These are phyloP conservation scores for Carassius carassius DNA, from an alignment of 2,113 vertebrate genomes.

Conservation along the genomic window DNA sequence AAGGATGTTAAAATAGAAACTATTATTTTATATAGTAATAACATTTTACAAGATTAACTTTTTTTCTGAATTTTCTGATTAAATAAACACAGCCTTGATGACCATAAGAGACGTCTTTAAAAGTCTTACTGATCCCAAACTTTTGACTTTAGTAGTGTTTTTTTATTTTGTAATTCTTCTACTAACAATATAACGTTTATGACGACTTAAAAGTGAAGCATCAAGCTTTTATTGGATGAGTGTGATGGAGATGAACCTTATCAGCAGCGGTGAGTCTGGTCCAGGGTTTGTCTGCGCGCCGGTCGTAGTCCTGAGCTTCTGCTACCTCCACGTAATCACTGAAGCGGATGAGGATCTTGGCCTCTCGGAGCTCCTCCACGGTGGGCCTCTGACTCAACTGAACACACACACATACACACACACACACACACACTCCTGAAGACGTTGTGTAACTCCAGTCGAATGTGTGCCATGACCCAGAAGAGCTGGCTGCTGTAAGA, in stretches of 20 bases:
- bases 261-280: slow-evolving; percentile 94
- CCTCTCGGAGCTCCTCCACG: slow-evolving; percentile 93
- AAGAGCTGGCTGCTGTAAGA: slow-evolving; percentile 2
- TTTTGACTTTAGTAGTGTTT: too few relatives aligned
- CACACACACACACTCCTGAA: not conserved
- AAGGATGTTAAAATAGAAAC: too few relatives aligned
- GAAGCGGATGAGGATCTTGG: slow-evolving; percentile 97
- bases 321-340: slow-evolving; percentile 98
- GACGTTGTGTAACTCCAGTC: not conserved
- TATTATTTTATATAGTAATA: too few relatives aligned
- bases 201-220: not conserved
- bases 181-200: too few relatives aligned
- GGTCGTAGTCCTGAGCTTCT: slow-evolving; percentile 96
- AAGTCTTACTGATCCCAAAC: too few relatives aligned
- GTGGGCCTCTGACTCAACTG: slow-evolving; percentile 97
- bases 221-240: not conserved
- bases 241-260: slow-evolving; percentile 76
- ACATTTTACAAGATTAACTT: too few relatives aligned
- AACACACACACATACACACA: not conserved
- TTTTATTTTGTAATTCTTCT: too few relatives aligned
- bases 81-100: too few relatives aligned
- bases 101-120: too few relatives aligned
- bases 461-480: not conserved
- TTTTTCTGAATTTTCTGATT: too few relatives aligned
- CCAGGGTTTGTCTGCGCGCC: slow-evolving; percentile 97